A percentile compares a stretch with the other conserved stretches of the same genome.
Conservation (phyloP, 1,140 invertebrate species). For the Drosophila lowei region DNA sequence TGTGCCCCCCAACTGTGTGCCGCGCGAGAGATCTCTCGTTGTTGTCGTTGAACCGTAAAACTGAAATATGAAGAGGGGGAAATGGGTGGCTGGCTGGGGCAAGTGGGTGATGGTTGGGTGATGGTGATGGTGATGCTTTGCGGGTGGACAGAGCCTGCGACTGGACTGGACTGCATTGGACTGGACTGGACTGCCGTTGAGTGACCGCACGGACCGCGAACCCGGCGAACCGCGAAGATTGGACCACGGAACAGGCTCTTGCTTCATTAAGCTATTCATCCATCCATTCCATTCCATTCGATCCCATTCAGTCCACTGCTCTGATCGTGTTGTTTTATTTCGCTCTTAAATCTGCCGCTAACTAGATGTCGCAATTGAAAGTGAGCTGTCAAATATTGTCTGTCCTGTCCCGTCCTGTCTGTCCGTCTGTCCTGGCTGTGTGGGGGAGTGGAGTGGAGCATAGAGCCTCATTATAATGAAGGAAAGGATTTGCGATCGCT, state of each 20-base stretch:
- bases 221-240: constrained; percentile 15
- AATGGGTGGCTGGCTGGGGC: constrained; percentile 15
- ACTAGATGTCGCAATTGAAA: constrained; percentile 81
- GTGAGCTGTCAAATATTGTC: constrained; percentile 74
- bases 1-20: constrained; percentile 26
- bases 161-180: constrained; percentile 5
- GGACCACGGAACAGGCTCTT: constrained; percentile 34
- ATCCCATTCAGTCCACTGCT: constrained; percentile 34
- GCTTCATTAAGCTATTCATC: constrained; percentile 76
- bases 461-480: constrained; percentile 45
- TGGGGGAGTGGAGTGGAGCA: constrained; percentile 4
- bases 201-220: constrained; percentile 59
- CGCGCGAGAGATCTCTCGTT: constrained; percentile 12
- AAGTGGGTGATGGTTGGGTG: constrained; percentile 36
- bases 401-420: constrained; percentile 18
- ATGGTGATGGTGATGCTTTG: constrained; percentile 46
- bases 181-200: constrained; percentile 48
- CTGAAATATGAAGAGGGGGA: constrained; percentile 65
- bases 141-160: constrained; percentile 51
- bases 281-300: constrained; percentile 28
- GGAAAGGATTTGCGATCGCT: constrained; percentile 22
- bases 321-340: constrained; percentile 78
- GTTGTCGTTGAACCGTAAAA: constrained; percentile 75
- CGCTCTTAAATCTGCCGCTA: constrained; percentile 75
- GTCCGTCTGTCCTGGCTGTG: not conserved